A percentile compares a stretch with the other conserved stretches of the same genome.
Evolutionary conservation across 1,140 invertebrate genomes (phyloP).

Genomic region (Wasmannia auropunctata): DNA sequence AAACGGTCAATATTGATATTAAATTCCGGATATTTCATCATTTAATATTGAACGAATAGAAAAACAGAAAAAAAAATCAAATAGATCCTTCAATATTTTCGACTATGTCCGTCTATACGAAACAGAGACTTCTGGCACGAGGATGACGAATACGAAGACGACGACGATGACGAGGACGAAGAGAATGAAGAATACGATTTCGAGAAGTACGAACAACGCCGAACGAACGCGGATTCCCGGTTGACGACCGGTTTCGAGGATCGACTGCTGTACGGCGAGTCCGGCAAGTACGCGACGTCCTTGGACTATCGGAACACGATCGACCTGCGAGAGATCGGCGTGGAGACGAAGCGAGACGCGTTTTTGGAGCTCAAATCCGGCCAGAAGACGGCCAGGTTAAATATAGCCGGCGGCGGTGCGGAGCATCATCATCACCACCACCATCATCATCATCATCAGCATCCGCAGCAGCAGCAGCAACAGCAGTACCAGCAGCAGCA

Average conservation of each 20-base stretch:
- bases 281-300: slow-evolving; percentile 77
- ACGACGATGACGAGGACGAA: slow-evolving; percentile 77
- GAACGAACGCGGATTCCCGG: slow-evolving; percentile 34
- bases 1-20: background rate
- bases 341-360: slow-evolving; percentile 79
- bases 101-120: slow-evolving; percentile 4
- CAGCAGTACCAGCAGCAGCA: slow-evolving; percentile 11
- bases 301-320: slow-evolving; percentile 83
- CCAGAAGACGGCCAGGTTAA: slow-evolving; percentile 78
- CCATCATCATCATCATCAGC: slow-evolving; percentile 62
- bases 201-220: slow-evolving; percentile 68
- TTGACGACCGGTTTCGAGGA: slow-evolving; percentile 72
- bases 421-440: slow-evolving; percentile 69
- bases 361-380: slow-evolving; percentile 81
- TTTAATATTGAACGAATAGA: background rate
- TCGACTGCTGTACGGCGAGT: slow-evolving; percentile 75
- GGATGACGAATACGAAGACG: slow-evolving; percentile 73
- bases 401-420: slow-evolving; percentile 76
- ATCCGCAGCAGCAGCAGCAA: slow-evolving; percentile 26
- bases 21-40: background rate
- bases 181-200: slow-evolving; percentile 72
- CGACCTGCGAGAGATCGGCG: slow-evolving; percentile 83
- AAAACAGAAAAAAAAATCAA: background rate
- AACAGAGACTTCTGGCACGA: slow-evolving; percentile 78
- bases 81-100: background rate